Evolutionary conservation across 37 sponge, comb jelly and placozoan species (phyloP), one percentile per base, ranked within the genome.

Genomic region (Theonella swinhoei): DNA sequence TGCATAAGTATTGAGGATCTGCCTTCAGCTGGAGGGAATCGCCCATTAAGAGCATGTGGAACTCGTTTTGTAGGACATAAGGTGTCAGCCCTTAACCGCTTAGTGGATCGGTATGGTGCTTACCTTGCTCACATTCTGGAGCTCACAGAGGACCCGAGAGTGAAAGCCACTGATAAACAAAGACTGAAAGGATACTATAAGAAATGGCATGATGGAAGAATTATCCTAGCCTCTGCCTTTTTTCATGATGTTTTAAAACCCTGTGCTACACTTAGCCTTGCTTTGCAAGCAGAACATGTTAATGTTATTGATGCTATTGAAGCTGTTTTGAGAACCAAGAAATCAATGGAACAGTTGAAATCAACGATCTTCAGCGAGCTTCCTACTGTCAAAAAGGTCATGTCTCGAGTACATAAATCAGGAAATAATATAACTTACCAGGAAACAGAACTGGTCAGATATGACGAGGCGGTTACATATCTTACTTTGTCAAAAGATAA

Each of bases 231-330:
- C 7, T 94, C 81, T 88, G 94, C 94, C 28, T 24, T 90, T 35
- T 93, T 90, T 39, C 80, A 86, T 74, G 88, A 89, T 74, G 23
- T 93, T n/a, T 67, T 93, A 19, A 80, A 78, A n/a, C 81, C 90
- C 82, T 24, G 28, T 58, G 83, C 81, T 24, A 76, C 70, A 24
- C 81, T 89, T 1, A 87, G 88, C 67, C 82, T 87, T 75, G 43
- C 41, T 14, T 61, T 94, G 8, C 94, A 94, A 72, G 70, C 42
- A 28, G 84, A 87, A 74, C 82, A 90, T 36, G 23, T 90, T 14
- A 87, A 81, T 65, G 38, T 66, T 39, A 88, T 94, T 33, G 63
- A 81, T 38, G 76, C 90, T 42, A 83, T 90, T 83, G 81, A 94
- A 58, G 74, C 90, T 31, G 61, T 92, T 47, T 24, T 93, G 22